These are phyloP conservation scores for Microdon myrmicae DNA, from an alignment of 2,888 invertebrate species.

Conservation along the genomic window DNA sequence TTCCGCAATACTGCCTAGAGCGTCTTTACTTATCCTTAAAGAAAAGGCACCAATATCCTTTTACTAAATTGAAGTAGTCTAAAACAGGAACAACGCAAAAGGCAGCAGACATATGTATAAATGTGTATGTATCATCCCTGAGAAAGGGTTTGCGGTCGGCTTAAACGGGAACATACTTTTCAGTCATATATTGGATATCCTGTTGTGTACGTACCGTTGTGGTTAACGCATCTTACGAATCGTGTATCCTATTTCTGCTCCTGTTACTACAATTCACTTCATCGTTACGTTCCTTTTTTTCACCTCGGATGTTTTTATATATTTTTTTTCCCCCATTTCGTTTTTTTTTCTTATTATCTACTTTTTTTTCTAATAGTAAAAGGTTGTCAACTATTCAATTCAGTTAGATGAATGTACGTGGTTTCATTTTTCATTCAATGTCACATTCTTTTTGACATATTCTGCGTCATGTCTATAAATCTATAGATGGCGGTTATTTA, in stretches of 20 bases:
- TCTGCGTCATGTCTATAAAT: slow-evolving; percentile 25
- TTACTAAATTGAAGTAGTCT: slow-evolving; percentile 18
- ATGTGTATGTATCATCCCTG: not conserved
- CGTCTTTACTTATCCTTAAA: slow-evolving; percentile 39
- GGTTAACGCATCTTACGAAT: slow-evolving; percentile 41
- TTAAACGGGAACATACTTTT: too few relatives aligned
- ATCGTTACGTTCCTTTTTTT: slow-evolving; percentile 24
- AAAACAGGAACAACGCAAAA: slow-evolving; percentile 1
- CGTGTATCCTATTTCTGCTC: slow-evolving; percentile 20
- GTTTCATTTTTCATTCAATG: slow-evolving; percentile 51
- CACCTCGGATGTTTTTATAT: slow-evolving; percentile 18
- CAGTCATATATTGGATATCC: too few relatives aligned
- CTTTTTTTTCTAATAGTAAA: slow-evolving; percentile 31
- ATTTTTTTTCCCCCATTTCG: not conserved
- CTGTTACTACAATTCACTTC: slow-evolving; percentile 38
- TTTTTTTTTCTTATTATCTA: not conserved
- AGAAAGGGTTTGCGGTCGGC: too few relatives aligned
- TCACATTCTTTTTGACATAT: slow-evolving; percentile 51
- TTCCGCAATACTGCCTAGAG: slow-evolving; percentile 38
- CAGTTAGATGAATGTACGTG: slow-evolving; percentile 48
- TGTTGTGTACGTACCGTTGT: not conserved
- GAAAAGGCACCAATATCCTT: slow-evolving; percentile 34
- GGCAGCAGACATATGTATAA: slow-evolving; percentile 7
- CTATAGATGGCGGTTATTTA: too few relatives aligned
- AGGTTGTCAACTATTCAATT: slow-evolving; percentile 51